Conservation (phyloP, 2,113 vertebrate genomes). For the Actenoides hombroni region DNA sequence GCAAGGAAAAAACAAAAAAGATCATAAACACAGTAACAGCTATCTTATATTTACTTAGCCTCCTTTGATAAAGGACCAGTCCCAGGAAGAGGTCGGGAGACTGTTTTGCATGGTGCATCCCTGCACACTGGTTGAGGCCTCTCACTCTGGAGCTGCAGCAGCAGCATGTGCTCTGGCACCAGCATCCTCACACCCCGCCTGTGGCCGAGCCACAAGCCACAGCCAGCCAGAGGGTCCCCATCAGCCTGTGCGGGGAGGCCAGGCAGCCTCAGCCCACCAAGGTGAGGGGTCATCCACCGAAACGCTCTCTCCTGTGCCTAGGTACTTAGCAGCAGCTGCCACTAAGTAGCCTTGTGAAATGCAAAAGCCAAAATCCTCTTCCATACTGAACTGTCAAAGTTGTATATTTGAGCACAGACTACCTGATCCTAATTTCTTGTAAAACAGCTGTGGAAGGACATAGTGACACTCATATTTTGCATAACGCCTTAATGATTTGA, state of each 20-base stretch:
- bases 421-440: background rate
- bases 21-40: background rate
- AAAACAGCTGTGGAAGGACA: background rate
- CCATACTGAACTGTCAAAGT: accelerated
- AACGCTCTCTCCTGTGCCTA: background rate
- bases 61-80: background rate
- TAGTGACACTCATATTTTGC: background rate
- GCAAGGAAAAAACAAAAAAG: background rate
- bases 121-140: background rate
- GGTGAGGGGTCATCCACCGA: accelerated
- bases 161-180: background rate
- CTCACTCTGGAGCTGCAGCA: background rate
- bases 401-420: background rate
- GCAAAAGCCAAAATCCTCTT: background rate
- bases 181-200: accelerated
- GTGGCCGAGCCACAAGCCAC: accelerated
- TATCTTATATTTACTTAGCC: background rate
- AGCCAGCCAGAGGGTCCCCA: background rate
- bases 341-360: background rate
- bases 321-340: background rate
- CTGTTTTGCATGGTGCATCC: background rate
- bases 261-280: background rate
- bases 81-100: background rate
- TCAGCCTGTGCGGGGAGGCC: accelerated
- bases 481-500: background rate